Base-by-base conservation (phyloP, 64 coral and sea anemone genomes). In the Montipora sp. region DNA sequence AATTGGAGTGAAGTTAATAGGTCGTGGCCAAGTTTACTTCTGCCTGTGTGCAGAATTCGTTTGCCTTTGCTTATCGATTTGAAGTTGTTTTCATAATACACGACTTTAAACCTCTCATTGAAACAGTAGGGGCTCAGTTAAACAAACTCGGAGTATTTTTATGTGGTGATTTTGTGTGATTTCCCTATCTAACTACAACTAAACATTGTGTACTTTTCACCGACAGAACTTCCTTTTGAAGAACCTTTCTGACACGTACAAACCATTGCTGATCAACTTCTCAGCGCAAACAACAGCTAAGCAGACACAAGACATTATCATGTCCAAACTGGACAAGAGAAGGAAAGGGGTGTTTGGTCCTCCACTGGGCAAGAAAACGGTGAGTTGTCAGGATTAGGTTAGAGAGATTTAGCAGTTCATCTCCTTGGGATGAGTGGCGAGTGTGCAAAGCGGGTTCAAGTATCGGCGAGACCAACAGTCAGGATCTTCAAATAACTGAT, bases 241-340 rank as follows among this genome's bases (percentile, higher is more conserved):
- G 80, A 99, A 96, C 50, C 87, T 99, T 6, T 58, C 73, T 49
- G 98, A 99, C 46, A 99, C 93, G 68, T 99, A 96, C 98, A 99
- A 99, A 61, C 98, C 98, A 59, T 81, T 99, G n/a, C 74, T 99
- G 82, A 99, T 99, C 79, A 99, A 99, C 58, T 99, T 99, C 89
- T 99, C 98, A 43, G 98, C 98, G 21, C 98, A 99, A 86, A 99
- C 98, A 51, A 99, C 98, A 75, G 98, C 98, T 49, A 99, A 99
- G 81, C 98, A 99, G 73, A 99, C 98, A 66, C 98, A 99, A 63
- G 98, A 99, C 79, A 99, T 99, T 36, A 99, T 99, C 79, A 99
- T 99, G 98, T 99, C 98, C 23, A 99, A 99, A 89, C 72, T 99
- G 36, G 98, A 99, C 92, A 99, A 99, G 53, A 89, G 98, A 87